A percentile compares a stretch with the other conserved stretches of the same genome.
phyloP scores from a whole-genome alignment of 2,797 vertebrate genomes.

The Anas acuta region DNA sequence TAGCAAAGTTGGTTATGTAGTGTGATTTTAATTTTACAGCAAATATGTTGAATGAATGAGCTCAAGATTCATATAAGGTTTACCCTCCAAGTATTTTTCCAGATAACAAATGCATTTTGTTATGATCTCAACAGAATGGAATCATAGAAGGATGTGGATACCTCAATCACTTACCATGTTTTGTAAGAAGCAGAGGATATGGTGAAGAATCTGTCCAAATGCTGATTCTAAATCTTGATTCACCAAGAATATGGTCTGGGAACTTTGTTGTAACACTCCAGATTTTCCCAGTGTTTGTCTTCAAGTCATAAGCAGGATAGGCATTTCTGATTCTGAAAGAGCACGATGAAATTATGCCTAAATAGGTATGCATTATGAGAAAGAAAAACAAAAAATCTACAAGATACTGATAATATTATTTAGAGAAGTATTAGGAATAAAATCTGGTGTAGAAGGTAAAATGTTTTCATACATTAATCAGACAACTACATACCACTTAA shows the following conservation, averaged over 20 bases:
- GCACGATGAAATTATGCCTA: not conserved
- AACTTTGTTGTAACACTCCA: constrained; percentile 63
- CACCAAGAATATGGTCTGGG: constrained; percentile 48
- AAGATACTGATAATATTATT: not conserved
- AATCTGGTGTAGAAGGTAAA: not conserved
- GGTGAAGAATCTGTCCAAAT: constrained; percentile 57
- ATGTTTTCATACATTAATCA: not conserved
- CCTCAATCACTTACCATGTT: constrained; percentile 28
- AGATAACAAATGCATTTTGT: not conserved
- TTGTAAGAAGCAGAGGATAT: constrained; percentile 52
- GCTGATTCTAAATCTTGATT: constrained; percentile 56
- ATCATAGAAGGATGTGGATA: not conserved
- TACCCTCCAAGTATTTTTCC: not conserved
- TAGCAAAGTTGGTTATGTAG: not conserved
- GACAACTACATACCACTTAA: not conserved
- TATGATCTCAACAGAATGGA: not conserved
- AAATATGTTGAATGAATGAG: not conserved
- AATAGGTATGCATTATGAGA: not conserved
- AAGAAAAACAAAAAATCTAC: not conserved
- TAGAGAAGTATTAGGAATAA: not conserved
- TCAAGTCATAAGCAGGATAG: constrained; percentile 52
- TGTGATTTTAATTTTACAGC: not conserved
- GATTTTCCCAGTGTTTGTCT: constrained; percentile 72
- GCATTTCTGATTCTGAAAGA: constrained; percentile 67
- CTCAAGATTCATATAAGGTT: not conserved